Base-by-base conservation (phyloP, 1,140 invertebrate species). In the Idris sp. region DNA sequence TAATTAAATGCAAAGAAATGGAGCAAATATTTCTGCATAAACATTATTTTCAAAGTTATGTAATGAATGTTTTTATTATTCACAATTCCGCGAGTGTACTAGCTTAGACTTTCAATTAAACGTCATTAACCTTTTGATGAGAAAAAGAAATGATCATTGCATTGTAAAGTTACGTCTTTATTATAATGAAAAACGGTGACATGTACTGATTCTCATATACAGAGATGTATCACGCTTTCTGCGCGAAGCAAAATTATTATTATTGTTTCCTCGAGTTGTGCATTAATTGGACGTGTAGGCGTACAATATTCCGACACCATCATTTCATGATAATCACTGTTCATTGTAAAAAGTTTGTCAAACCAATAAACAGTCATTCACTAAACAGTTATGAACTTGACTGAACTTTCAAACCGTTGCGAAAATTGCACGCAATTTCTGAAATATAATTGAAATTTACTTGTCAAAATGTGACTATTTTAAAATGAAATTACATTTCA, bases 201-300 rank as follows among this genome's bases (percentile, higher is more conserved):
- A 43, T 19, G 56, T 59, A 38, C 56, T 43, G 31, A 59, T 64
- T 64, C 59, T 53, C 48, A n/a, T n/a, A 53, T 44, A 30, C 48
- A 48, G 49, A 30, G 19, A 35, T 44, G 33, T 64, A 64, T 54
- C 48, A 43, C 43, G 59, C 46, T 64, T 51, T 62, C 58, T 41
- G 49, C 35, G 18, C 38, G 5, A 8, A 16, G 19, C 36, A 44
- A 53, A n/a, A n/a, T n/a, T n/a, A 36, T 64, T 53, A 41, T 62
- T 62, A 16, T 28, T 36, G 25, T 22, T 22, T 2, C 19, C 6
- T 2, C 11, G n/a, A 46, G 33, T 14, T 19, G 19, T 7, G 22
- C 30, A 53, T 64, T 26, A 53, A 53, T 44, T 44, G 46, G 25
- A 28, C 13, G 33, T 11, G 59, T 53, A n/a, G 46, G 59, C 31